phyloP scores from a whole-genome alignment of 2,888 invertebrate genomes.

The Synanthedon formicaeformis region DNA sequence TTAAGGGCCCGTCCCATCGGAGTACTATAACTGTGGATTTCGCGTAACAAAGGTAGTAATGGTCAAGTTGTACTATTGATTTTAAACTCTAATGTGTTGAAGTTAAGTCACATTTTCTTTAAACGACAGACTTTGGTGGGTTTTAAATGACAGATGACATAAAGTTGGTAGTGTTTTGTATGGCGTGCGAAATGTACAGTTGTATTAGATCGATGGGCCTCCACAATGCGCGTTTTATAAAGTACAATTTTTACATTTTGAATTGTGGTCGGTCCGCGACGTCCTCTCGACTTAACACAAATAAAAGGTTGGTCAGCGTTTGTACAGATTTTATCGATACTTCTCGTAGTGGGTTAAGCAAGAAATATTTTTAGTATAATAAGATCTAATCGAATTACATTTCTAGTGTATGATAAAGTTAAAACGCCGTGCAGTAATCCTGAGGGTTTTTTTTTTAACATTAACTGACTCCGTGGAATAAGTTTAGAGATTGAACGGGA shows the following conservation, averaged over 20 bases:
- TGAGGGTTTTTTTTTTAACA: constrained; percentile 35
- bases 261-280: constrained; percentile 33
- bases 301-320: constrained; percentile 42
- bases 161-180: too few relatives aligned
- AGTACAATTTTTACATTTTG: constrained; percentile 43
- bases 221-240: constrained; percentile 25
- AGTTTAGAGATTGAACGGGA: constrained; percentile 64
- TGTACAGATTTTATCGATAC: constrained; percentile 68
- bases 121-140: too few relatives aligned
- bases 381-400: constrained; percentile 70
- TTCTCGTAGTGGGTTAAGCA: constrained; percentile 64
- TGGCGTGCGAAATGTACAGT: too few relatives aligned
- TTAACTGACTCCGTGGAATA: constrained; percentile 54
- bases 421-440: constrained; percentile 45
- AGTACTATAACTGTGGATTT: not conserved
- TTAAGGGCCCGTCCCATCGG: not conserved
- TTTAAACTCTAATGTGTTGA: too few relatives aligned
- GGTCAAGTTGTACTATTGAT: too few relatives aligned
- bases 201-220: constrained; percentile 13
- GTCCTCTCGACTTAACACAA: constrained; percentile 38
- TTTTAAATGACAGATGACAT: too few relatives aligned
- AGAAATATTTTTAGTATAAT: constrained; percentile 66
- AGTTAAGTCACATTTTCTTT: too few relatives aligned
- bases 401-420: constrained; percentile 51
- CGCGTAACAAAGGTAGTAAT: too few relatives aligned